Evolutionary conservation across 2,888 invertebrate genomes (phyloP), one percentile per base, ranked within the genome.

Genomic region (Mythimna vitellina): DNA sequence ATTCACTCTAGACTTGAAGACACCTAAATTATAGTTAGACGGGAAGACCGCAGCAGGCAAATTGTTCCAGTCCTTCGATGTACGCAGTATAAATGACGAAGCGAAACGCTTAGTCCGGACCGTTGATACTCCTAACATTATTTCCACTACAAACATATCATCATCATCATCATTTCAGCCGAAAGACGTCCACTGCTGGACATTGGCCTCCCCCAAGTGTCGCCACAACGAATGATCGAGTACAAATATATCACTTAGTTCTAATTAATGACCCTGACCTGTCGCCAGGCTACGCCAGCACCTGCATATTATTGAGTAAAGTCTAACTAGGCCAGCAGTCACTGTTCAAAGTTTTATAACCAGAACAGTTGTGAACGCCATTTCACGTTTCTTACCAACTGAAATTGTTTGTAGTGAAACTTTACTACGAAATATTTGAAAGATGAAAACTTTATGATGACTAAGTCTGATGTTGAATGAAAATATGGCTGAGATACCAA

Each of bases 241-340:
- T 35, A 8, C 35, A 9, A 35, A 35, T 35, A 35, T 8, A 35
- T 35, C 35, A 60, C 25, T 14, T 32, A 61, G n/a, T 56, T 51
- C 46, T 56, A 61, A 25, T 25, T 42, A 65, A 76, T 38, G 57
- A 25, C 61, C 66, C 29, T 75, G 78, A 68, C 58, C 42, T 57
- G 53, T 17, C 12, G 51, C 60, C 56, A 65, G 68, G 73, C 63
- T 70, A 69, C 57, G 54, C 60, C 38, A 61, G 69, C 84, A 83
- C 76, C 72, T 84, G 83, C 76, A 81, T 82, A 61, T 54, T 70
- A 81, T 75, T 62, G 71, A 73, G 70, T 68, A 7, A 65, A 68
- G 60, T 65, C 63, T 70, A 78, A 80, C 60, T 80, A 76, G 80
- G 78, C 25, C 78, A 80, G 29, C 65, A 64, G 69, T 72, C 57